These are phyloP conservation scores for Paratilapia polleni DNA, from an alignment of 2,113 vertebrate genomes.

Conservation along the genomic window DNA sequence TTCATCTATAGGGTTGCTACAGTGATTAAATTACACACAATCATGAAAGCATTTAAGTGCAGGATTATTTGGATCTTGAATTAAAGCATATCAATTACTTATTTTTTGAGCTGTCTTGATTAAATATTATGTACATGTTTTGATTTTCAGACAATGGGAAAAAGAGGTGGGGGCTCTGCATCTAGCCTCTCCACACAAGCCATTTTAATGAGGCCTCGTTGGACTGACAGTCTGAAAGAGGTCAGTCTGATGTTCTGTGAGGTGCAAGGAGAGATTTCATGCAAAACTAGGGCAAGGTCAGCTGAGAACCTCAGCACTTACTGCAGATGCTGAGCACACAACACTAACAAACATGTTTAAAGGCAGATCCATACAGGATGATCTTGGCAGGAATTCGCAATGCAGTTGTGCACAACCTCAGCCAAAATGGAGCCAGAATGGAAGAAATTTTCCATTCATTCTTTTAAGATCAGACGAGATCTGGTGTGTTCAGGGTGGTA, in stretches of 20 bases:
- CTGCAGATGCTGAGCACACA: constrained; percentile 40
- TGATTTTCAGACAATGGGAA: constrained; percentile 34
- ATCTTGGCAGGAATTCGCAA: constrained; percentile 29
- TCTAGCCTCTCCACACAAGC: constrained; percentile 44
- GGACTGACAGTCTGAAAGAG: constrained; percentile 61
- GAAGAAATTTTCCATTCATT: not conserved
- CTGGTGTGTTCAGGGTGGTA: no score
- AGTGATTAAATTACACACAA: not conserved
- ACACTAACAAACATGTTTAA: constrained; percentile 25
- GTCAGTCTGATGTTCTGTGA: constrained; percentile 50
- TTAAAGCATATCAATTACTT: not conserved
- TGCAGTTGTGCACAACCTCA: not conserved
- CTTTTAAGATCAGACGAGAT: no score
- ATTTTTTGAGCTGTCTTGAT: not conserved
- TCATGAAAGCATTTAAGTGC: not conserved
- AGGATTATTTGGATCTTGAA: not conserved
- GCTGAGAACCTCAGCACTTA: constrained; percentile 25
- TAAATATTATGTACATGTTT: constrained; percentile 7
- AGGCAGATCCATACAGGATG: constrained; percentile 16
- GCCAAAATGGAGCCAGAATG: not conserved
- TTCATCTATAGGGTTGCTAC: not conserved
- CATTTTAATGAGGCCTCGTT: constrained; percentile 76
- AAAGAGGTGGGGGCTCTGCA: constrained; percentile 17
- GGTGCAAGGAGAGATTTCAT: constrained; percentile 57
- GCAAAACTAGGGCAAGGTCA: constrained; percentile 66